These are phyloP conservation scores for Octomys mimax DNA, from an alignment of 2,797 vertebrate species.

Conservation along the genomic window DNA sequence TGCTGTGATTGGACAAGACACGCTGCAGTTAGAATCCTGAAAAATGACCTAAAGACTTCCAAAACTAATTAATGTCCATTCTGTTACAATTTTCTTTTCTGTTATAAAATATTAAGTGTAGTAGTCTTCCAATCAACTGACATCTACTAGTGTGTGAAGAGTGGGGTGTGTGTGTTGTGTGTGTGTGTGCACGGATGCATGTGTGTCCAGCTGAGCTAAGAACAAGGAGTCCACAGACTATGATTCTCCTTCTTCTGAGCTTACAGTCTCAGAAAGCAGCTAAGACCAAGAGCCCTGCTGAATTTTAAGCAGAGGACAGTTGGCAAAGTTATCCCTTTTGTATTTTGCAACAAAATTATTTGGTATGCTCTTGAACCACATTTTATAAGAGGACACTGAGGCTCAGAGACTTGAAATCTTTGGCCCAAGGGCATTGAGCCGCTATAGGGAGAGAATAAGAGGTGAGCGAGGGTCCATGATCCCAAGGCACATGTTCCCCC, in stretches of 20 bases:
- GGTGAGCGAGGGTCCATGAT: background rate
- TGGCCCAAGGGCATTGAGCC: background rate
- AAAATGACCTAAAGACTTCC: background rate
- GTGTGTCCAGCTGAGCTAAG: background rate
- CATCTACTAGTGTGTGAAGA: background rate
- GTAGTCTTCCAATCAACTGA: background rate
- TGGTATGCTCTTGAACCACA: background rate
- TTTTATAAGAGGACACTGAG: background rate
- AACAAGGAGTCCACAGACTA: background rate
- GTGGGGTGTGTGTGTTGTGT: background rate
- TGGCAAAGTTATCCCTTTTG: background rate
- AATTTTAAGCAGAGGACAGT: background rate
- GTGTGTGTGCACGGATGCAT: background rate
- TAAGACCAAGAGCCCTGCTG: background rate
- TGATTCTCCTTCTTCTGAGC: background rate
- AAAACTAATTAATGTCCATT: background rate
- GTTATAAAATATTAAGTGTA: background rate
- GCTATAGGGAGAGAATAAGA: background rate
- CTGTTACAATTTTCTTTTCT: slow-evolving; percentile 35
- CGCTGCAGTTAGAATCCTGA: background rate
- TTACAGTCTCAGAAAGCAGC: background rate
- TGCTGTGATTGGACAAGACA: background rate
- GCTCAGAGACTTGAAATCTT: background rate
- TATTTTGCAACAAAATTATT: background rate
- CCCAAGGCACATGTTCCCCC: background rate